These are phyloP conservation scores for Centruroides sculpturatus DNA, from an alignment of 1,140 invertebrate species.

Conservation along the genomic window DNA sequence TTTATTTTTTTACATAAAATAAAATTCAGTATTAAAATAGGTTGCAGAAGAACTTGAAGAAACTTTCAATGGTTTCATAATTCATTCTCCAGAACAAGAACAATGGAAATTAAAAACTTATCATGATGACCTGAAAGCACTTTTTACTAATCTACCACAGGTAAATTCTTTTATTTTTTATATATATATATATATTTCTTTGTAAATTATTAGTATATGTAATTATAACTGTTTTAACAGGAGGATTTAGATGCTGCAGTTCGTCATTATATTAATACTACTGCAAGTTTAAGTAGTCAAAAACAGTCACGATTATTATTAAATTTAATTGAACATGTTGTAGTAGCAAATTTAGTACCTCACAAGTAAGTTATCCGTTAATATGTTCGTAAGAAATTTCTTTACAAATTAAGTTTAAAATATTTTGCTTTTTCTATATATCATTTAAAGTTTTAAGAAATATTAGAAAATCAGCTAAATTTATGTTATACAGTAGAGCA, in stretches of 20 bases:
- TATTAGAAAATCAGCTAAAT: too few relatives aligned
- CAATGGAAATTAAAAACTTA: constrained; percentile 45
- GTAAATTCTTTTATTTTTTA: constrained; percentile 10
- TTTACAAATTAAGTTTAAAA: too few relatives aligned
- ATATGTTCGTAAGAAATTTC: too few relatives aligned
- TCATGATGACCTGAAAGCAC: constrained; percentile 40
- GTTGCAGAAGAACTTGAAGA: constrained; percentile 68
- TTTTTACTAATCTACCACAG: constrained; percentile 36
- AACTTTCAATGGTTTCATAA: constrained; percentile 68
- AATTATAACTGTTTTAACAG: constrained; percentile 2
- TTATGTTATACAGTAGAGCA: too few relatives aligned
- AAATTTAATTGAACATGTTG: constrained; percentile 51
- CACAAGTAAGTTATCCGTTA: constrained; percentile 19
- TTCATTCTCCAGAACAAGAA: constrained; percentile 51
- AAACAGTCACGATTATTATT: constrained; percentile 54
- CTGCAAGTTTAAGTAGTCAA: constrained; percentile 51
- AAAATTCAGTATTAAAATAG: constrained; percentile 28
- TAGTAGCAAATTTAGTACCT: constrained; percentile 34
- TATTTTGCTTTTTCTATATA: too few relatives aligned
- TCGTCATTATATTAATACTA: constrained; percentile 48
- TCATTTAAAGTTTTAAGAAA: too few relatives aligned
- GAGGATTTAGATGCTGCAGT: constrained; percentile 56
- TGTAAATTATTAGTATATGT: not conserved
- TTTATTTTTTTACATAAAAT: not conserved
- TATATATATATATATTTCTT: not conserved